Evolutionary conservation across 2,888 invertebrate species (phyloP), one percentile per base, ranked within the genome.

Genomic region (Volucella inanis): DNA sequence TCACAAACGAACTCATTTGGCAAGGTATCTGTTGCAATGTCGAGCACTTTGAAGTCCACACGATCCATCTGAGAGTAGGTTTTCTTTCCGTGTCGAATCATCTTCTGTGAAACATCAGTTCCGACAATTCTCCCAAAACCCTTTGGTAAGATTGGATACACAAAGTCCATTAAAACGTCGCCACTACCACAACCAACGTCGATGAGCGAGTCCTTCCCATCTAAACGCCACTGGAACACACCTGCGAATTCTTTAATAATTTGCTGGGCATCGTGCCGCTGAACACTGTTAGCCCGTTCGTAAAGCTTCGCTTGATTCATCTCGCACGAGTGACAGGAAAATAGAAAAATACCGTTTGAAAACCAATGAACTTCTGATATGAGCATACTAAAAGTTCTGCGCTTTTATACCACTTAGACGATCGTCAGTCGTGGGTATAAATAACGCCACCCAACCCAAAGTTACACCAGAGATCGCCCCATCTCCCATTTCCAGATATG

Each of bases 111-210:
- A 54, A 96, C 92, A 89, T 97, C 97, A 8, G 94, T 93, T 2
- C 95, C 97, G 61, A 94, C 90, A 3, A 95, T 88, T 72, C 91
- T 91, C 0, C 90, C 90, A 67, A 93, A 93, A n/a, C 92, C 92
- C 1, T 89, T 88, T 0, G 96, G 94, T 65, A 96, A 89, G 81
- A 93, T 92, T 0, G 94, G 94, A 83, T 94, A 92, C 75, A 97
- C 91, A 41, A 94, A 91, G n/a, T 94, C 93, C 71, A 93, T 93
- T 0, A 95, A 94, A 11, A 96, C 95, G 88, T 94, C 94, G 0
- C 96, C 96, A 47, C 95, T 95, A 0, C 96, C 97, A 83, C 95
- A 95, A 0, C 97, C 97, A 49, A 96, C 93, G 88, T 97, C 97
- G 76, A 95, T 88, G 47, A 95, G 90, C n/a, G 91, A 90, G 65